A percentile compares a stretch with the other conserved stretches of the same genome.
phyloP scores from a whole-genome alignment of 2,113 vertebrate genomes.

The Ginglymostoma cirratum region DNA sequence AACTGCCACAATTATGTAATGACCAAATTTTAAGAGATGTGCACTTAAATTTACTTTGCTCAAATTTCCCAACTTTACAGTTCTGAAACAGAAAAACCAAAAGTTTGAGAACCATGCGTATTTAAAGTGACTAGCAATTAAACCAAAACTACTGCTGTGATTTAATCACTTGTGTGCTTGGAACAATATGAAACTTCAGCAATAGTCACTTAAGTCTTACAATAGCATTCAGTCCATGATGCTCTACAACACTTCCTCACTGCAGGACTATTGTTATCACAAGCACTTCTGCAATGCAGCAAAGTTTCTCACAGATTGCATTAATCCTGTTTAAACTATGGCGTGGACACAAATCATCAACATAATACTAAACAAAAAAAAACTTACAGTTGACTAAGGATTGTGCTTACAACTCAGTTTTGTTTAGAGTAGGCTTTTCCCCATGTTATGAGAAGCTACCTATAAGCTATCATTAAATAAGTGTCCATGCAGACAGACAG shows the following conservation, averaged over 20 bases:
- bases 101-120: not conserved
- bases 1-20: not conserved
- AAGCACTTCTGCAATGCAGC: not conserved
- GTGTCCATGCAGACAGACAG: not conserved
- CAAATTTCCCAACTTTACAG: slow-evolving; percentile 13
- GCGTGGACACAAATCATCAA: not conserved
- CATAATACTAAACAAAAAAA: not conserved
- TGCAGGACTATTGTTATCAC: not conserved
- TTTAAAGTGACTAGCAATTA: not conserved
- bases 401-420: not conserved
- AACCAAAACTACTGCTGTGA: not conserved
- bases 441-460: not conserved
- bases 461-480: not conserved
- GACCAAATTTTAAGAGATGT: not conserved
- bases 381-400: not conserved
- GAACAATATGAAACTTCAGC: not conserved
- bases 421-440: not conserved
- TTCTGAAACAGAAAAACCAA: not conserved
- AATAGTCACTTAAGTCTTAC: not conserved
- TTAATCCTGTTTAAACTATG: not conserved
- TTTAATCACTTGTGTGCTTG: not conserved
- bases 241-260: not conserved
- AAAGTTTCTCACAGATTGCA: not conserved
- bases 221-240: no score
- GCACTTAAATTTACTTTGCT: not conserved